Base-by-base conservation (phyloP, 2,888 invertebrate species). In the Temnothorax unifasciatus region DNA sequence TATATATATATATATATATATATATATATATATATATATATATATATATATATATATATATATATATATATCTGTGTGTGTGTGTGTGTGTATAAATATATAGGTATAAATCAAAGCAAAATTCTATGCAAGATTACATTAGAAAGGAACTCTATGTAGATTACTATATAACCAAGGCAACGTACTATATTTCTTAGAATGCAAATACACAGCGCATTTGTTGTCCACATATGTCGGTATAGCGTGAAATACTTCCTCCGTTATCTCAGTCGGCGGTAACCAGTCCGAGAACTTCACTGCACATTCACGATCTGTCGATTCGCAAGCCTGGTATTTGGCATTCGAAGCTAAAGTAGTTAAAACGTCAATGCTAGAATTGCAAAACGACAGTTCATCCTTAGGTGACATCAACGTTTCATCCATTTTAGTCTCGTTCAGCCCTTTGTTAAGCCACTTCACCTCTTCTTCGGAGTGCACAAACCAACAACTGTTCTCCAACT, bases 161-260 rank as follows among this genome's bases (percentile, higher is more conserved):
- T 44, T 77, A 44, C 15, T 69, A 44, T 66, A 5, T 25, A 79
- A 79, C 2, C 15, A 71, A 21, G 25, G 41, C 2, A 57, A 89
- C 90, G 15, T 89, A 92, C 92, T 88, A 61, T 89, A 57, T 8
- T 84, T 85, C 38, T 90, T 87, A 41, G 95, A 94, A 85, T 95
- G 95, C 9, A 96, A 82, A 87, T 95, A 96, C 34, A 96, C 89
- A 44, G 88, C 86, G n/a, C 95, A 95, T 21, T 95, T 92, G 66
- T 95, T 91, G 91, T 96, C 96, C 0, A 97, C 96, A 93, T 96
- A 96, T 73, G 97, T 97, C 0, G 97, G 96, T 82, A 95, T 92
- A 0, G 95, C 97, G 0, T 95, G 94, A 90, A 97, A 97, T 68
- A 96, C 94, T 0, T 93, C 93, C 73, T 95, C 94, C 0, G 90